phyloP scores from a whole-genome alignment of 2,888 invertebrate species.

The Autographa pulchrina region DNA sequence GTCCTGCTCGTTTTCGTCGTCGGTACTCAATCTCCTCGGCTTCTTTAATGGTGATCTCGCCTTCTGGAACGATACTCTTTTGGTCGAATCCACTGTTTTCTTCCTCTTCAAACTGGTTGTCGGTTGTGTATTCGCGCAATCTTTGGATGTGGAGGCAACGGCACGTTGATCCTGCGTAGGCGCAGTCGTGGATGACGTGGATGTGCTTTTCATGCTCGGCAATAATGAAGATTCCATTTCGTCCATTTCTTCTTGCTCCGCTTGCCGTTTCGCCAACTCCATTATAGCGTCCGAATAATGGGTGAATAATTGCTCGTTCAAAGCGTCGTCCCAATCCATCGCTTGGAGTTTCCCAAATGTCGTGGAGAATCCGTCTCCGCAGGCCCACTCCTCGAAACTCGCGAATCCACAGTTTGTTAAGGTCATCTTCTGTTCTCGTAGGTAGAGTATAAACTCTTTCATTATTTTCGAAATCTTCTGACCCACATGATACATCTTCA shows the following conservation, averaged over 20 bases:
- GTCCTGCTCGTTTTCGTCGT: not conserved
- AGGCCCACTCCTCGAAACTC: conserved; percentile 11
- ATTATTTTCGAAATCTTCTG: not conserved
- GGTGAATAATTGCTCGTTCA: conserved; percentile 6
- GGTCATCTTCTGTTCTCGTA: not conserved
- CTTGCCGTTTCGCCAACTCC: not conserved
- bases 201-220: not conserved
- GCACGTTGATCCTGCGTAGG: not conserved
- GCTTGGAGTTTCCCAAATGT: conserved; percentile 8
- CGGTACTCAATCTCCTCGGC: no score
- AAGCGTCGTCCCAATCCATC: conserved; percentile 5
- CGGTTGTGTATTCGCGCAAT: not conserved
- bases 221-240: not conserved
- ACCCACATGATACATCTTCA: not conserved
- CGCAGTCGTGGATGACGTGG: not conserved
- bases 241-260: not conserved
- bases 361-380: conserved; percentile 7
- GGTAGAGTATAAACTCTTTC: conserved; percentile 6
- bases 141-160: not conserved
- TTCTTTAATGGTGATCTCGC: not conserved
- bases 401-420: conserved; percentile 9
- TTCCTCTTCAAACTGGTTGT: not conserved
- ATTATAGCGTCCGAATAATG: conserved; percentile 4
- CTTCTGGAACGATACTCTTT: not conserved
- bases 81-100: not conserved